These are phyloP conservation scores for Eurystomus glaucurus DNA, from an alignment of 2,797 vertebrate species.

Conservation along the genomic window DNA sequence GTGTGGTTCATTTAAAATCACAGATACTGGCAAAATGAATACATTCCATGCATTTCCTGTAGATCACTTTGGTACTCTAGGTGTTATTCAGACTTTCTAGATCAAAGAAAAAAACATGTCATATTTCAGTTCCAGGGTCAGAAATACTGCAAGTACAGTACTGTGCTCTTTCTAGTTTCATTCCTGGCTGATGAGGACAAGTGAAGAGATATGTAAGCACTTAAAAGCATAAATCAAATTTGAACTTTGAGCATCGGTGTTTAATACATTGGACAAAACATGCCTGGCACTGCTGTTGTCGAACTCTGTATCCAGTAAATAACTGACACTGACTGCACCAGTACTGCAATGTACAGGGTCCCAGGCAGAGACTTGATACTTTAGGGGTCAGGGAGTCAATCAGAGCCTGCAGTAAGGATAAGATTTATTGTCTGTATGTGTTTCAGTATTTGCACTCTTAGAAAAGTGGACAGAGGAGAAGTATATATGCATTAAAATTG, in stretches of 20 bases:
- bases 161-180: constrained; percentile 14
- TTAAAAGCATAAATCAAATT: not conserved
- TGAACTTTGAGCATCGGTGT: not conserved
- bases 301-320: not conserved
- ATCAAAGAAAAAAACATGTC: constrained; percentile 31
- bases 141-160: not conserved
- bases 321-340: not conserved
- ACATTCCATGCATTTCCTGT: constrained; percentile 3
- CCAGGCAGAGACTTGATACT: not conserved
- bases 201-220: not conserved
- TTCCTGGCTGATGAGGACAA: not conserved
- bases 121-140: not conserved
- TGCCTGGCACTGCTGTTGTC: not conserved
- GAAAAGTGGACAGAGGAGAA: not conserved
- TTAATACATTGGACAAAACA: not conserved
- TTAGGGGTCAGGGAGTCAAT: not conserved
- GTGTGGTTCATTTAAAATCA: not conserved
- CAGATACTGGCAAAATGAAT: not conserved
- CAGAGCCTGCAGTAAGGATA: not conserved
- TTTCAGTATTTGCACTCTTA: not conserved
- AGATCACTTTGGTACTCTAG: constrained; percentile 5
- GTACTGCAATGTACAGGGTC: not conserved
- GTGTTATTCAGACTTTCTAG: constrained; percentile 38
- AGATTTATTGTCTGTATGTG: not conserved
- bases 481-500: not conserved